Evolutionary conservation across 1,140 invertebrate genomes (phyloP), one percentile per base, ranked within the genome.

Genomic region (Ceratosolen solmsi): DNA sequence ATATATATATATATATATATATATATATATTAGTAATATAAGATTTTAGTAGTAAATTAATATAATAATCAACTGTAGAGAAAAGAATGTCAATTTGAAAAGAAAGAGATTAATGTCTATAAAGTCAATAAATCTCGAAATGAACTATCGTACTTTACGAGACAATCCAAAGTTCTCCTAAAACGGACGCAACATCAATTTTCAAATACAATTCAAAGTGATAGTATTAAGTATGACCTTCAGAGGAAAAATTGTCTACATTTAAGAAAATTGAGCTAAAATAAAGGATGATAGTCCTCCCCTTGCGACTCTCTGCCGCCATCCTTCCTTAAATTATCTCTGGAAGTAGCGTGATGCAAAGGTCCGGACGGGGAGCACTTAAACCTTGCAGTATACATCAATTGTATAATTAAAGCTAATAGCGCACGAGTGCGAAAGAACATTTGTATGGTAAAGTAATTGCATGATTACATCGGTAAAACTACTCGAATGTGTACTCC

Each of bases 361-460:
- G 20, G 5, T 8, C 33, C 0, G 17, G 15, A 36, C 22, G 36
- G 22, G 54, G 54, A 58, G 54, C 30, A 58, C 54, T 75, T 75
- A 60, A 41, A 60, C 9, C n/a, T 58, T 8, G 9, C 8, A 33
- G 20, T 17, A 54, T 33, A 54, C 73, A 75, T 60, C 73, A 27
- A 60, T 58, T 60, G 73, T 60, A 56, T 60, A 58, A 75, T 75
- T 75, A 75, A 75, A 75, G 33, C 30, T 75, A 60, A 60, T 73
- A 36, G 46, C 46, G 0, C 73, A 30, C 73, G 33, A 22, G 73
- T 17, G 33, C 33, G 15, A 58, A n/a, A 54, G 72, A 38, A 60
- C 33, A 30, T 56, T 75, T 75, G 22, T 58, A 41, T 54, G 20
- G 36, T 17, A 75, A 75, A 58, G 73, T 75, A 75, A 75, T 75